Evolutionary conservation across 2,113 vertebrate species (phyloP).

Genomic region (Argyrosomus japonicus): DNA sequence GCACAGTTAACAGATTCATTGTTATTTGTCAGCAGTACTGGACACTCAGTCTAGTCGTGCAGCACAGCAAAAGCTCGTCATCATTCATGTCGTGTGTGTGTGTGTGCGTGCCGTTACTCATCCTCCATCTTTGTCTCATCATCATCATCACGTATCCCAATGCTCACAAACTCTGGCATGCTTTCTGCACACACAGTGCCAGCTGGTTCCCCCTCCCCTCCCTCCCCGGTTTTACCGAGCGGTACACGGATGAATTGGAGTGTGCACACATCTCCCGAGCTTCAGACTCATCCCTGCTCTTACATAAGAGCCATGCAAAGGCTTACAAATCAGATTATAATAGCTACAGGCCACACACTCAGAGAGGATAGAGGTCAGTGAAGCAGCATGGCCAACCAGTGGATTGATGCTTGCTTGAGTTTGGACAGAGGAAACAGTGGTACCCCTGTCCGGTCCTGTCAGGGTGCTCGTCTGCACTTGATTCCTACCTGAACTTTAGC

Average conservation of each 20-base stretch:
- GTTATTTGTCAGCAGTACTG: not conserved
- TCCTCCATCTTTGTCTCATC: constrained; percentile 57
- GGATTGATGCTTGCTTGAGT: constrained; percentile 27
- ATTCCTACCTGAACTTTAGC: not conserved
- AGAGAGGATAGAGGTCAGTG: constrained; percentile 66
- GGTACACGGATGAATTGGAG: constrained; percentile 40
- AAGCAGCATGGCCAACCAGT: constrained; percentile 53
- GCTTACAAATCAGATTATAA: constrained; percentile 79
- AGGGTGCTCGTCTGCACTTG: not conserved
- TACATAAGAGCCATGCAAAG: constrained; percentile 76
- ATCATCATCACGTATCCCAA: constrained; percentile 26
- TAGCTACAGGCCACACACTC: constrained; percentile 51
- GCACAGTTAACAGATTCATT: not conserved
- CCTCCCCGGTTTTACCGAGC: constrained; percentile 1
- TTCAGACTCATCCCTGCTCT: constrained; percentile 66
- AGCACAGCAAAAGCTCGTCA: not conserved
- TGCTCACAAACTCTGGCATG: constrained; percentile 46
- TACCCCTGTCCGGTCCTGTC: constrained; percentile 18
- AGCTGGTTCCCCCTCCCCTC: constrained; percentile 21
- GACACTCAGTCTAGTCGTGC: not conserved
- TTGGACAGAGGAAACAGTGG: constrained; percentile 7
- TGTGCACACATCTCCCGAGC: constrained; percentile 49
- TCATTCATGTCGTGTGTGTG: constrained; percentile 27
- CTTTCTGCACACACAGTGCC: constrained; percentile 42
- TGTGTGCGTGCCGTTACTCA: constrained; percentile 5